phyloP scores from a whole-genome alignment of 2,113 vertebrate genomes.

The Microtus richardsoni region DNA sequence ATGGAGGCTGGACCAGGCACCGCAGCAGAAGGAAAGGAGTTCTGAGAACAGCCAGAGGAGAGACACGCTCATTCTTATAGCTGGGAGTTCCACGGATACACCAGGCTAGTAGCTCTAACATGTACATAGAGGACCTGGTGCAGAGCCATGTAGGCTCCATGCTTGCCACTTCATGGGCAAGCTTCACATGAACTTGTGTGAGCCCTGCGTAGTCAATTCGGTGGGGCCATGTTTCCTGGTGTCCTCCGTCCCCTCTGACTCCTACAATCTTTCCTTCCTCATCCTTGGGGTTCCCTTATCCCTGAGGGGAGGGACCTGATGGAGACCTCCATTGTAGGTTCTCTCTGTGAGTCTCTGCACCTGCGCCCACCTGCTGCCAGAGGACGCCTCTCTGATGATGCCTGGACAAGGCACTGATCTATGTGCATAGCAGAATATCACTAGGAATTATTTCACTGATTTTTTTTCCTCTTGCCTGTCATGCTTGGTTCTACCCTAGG shows the following conservation, averaged over 20 bases:
- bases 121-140: background rate
- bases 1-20: background rate
- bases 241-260: background rate
- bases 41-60: background rate
- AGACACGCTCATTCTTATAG: background rate
- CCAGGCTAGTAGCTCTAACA: too few relatives aligned
- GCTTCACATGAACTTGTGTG: background rate
- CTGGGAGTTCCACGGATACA: background rate
- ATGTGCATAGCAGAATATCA: background rate
- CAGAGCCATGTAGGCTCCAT: too few relatives aligned
- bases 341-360: background rate
- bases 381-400: background rate
- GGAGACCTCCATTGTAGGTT: background rate
- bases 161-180: background rate
- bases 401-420: background rate
- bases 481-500: background rate
- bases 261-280: background rate
- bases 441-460: background rate
- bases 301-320: background rate
- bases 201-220: background rate
- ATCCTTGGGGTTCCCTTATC: background rate
- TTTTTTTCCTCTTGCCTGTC: too few relatives aligned
- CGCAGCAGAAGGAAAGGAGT: background rate
- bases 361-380: background rate
- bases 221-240: background rate